Evolutionary conservation across 64 coral and sea anemone genomes (phyloP), one percentile per base, ranked within the genome.

Genomic region (Pocillopora verrucosa): DNA sequence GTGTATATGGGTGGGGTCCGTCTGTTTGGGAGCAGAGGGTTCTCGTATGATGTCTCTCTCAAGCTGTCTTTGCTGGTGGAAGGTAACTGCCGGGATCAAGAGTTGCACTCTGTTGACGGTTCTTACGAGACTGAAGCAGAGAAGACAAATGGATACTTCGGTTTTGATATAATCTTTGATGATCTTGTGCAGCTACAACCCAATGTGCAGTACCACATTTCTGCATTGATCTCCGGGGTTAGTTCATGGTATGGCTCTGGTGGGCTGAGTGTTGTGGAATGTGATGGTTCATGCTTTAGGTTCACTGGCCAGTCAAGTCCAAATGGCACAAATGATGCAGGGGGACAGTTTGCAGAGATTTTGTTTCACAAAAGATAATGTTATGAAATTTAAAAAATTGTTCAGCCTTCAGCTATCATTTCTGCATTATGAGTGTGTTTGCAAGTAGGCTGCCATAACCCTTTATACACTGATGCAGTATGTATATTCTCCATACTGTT

Each of bases 171-270:
- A 14, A 13, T 85, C 17, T 85, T 85, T 26, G 64, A 85, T 24
- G 13, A 15, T 13, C 82, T 57, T 25, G 34, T 85, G 0, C 82
- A 36, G 1, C 41, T 85, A 14, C 19, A 72, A 38, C 36, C 45
- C 2, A 38, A 70, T 56, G 82, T 85, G 12, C 82, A 85, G 82
- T 85, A 85, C 24, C 19, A 56, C 16, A 58, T 85, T 56, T 72
- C 36, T 26, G 82, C 82, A 3, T 56, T 25, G 19, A 85, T 85
- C 12, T 57, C 64, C 2, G 82, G 82, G 20, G 19, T 65, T 70
- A 85, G 65, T n/a, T 85, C 82, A 56, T 85, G 82, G 82, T 85
- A 85, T 72, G 82, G 82, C 12, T 85, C 82, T n/a, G 56, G 63
- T 14, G 82, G 82, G 64, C n/a, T 68, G 61, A 45, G 20, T 30